Base-by-base conservation (phyloP, 1,140 invertebrate species). In the Gonatopus flavifemur region DNA sequence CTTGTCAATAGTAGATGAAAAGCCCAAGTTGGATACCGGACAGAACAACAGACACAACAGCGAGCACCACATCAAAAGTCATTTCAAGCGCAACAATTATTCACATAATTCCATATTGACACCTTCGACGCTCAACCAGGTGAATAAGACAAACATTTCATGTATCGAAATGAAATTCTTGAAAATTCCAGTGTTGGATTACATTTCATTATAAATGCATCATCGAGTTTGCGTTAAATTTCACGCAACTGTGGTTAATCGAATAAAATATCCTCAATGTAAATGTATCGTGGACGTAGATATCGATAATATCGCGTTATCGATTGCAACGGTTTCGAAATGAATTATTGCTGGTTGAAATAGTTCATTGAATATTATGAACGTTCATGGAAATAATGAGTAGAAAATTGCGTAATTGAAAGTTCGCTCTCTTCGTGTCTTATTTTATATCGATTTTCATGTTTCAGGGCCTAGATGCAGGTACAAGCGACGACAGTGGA, bases 401-500 rank as follows among this genome's bases (percentile, higher is more conserved):
- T 5, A 9, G 2, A 28, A 2, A 20, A 15, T 20, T 8, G 6
- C 10, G 7, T 22, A 21, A 40, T 3, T 13, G 7, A 5, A 35
- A 9, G 2, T 24, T 13, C 18, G 30, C 24, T 12, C 12, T 1
- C 16, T 21, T 36, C 13, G 3, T 19, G 1, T 55, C 7, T 12
- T 28, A 2, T 7, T 18, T 21, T 7, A 6, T n/a, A n/a, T n/a
- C n/a, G n/a, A n/a, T 43, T 21, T 20, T 49, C 12, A 3, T 36
- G 49, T 69, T 69, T 9, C 62, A 84, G 85, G 85, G 83, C 76
- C 82, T 87, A 76, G 87, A 88, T 82, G 85, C 86, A 74, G 87
- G 86, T 59, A 88, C 86, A 66, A 88, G 86, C 69, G 86, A 88
- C 80, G 86, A 88, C 75, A 89, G 86, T 78, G 86, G 86, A 62